Evolutionary conservation across 2,797 vertebrate genomes (phyloP).

Genomic region (Streptopelia turtur): DNA sequence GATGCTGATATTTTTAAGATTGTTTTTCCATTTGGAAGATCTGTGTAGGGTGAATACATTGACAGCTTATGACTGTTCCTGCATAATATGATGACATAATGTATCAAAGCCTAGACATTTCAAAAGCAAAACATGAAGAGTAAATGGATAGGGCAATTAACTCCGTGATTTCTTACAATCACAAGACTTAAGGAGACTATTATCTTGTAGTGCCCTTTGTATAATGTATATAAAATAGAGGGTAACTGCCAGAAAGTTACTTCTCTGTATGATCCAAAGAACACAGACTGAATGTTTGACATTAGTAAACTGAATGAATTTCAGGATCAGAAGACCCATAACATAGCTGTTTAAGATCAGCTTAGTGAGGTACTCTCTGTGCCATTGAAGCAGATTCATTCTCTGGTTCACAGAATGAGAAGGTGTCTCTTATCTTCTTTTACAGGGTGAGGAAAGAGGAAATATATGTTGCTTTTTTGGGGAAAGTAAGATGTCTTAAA

Average conservation of each 20-base stretch:
- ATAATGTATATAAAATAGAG: neutral
- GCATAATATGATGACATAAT: slow-evolving; percentile 34
- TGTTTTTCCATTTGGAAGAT: slow-evolving; percentile 3
- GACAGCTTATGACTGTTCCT: slow-evolving; percentile 23
- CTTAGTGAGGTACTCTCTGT: neutral
- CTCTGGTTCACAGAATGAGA: neutral
- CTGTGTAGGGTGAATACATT: neutral
- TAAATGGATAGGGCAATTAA: neutral
- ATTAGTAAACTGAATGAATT: neutral
- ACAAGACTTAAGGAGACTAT: neutral
- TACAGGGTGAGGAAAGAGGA: neutral
- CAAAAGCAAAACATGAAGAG: neutral
- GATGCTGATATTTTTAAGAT: neutral
- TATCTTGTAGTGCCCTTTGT: neutral
- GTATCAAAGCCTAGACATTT: slow-evolving; percentile 3
- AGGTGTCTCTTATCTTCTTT: neutral
- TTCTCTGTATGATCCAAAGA: neutral
- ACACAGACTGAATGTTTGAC: neutral
- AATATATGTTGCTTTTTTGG: neutral
- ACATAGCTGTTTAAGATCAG: neutral
- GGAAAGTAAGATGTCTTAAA: neutral
- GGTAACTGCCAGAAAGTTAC: neutral
- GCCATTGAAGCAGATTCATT: neutral
- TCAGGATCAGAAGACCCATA: neutral
- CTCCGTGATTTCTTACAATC: neutral